Evolutionary conservation across 2,113 vertebrate species (phyloP).

Genomic region (Empidonax alnorum): DNA sequence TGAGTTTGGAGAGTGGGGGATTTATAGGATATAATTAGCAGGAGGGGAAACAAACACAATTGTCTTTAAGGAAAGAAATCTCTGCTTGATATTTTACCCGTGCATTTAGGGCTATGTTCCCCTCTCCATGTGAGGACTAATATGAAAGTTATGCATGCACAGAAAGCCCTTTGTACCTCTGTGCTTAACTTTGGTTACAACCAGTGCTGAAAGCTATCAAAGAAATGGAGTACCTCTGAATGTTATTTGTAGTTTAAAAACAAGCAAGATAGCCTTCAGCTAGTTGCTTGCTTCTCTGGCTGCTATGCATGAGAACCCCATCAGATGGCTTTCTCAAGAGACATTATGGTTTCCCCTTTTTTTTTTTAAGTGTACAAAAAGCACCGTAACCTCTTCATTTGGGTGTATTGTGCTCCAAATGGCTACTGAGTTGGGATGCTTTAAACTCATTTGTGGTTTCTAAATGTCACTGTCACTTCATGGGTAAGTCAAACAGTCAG

Average conservation of each 20-base stretch:
- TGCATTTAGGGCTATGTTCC: neutral
- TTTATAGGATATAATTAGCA: conserved; percentile 70
- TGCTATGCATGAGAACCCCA: neutral
- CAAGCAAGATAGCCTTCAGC: neutral
- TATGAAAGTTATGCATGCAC: neutral
- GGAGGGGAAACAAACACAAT: conserved; percentile 33
- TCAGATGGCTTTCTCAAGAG: neutral
- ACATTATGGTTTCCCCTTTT: neutral
- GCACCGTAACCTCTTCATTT: neutral
- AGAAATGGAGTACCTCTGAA: neutral
- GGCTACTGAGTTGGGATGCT: neutral
- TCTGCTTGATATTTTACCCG: neutral
- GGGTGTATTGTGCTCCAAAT: neutral
- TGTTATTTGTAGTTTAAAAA: neutral
- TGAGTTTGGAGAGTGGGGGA: conserved; percentile 37
- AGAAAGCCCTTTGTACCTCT: neutral
- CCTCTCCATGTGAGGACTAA: neutral
- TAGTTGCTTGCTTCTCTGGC: neutral
- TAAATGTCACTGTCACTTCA: neutral
- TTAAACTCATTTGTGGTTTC: neutral
- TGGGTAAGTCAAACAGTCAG: neutral
- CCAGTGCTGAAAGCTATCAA: neutral
- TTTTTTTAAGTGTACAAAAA: neutral
- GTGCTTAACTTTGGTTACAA: neutral
- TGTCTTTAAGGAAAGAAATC: conserved; percentile 63